phyloP scores from a whole-genome alignment of 1,140 invertebrate genomes.

The Centruroides sculpturatus region DNA sequence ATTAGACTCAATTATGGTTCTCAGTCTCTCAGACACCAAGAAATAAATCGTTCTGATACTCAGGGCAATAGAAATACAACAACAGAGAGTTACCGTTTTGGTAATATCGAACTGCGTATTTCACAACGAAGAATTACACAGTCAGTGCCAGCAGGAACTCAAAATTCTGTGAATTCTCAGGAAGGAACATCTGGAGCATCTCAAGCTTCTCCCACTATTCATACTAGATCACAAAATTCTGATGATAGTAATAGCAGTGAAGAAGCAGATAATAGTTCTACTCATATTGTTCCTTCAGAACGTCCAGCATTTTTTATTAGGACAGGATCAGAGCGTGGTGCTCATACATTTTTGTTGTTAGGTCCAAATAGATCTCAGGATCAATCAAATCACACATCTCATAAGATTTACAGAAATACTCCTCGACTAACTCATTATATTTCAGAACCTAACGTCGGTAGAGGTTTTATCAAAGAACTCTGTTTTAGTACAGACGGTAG shows the following conservation, averaged over 20 bases:
- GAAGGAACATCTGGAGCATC: too few relatives aligned
- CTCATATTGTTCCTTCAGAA: neutral
- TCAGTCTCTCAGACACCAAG: neutral
- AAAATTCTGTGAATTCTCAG: neutral
- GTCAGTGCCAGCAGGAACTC: neutral
- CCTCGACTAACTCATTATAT: constrained; percentile 66
- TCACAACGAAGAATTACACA: neutral
- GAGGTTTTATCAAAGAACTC: constrained; percentile 62
- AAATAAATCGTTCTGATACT: constrained; percentile 21
- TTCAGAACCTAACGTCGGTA: constrained; percentile 73
- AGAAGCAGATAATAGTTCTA: neutral
- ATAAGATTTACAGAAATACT: constrained; percentile 50
- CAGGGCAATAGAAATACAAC: constrained; percentile 7
- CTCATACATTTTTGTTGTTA: constrained; percentile 9
- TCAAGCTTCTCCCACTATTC: too few relatives aligned
- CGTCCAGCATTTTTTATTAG: constrained; percentile 7
- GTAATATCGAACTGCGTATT: constrained; percentile 7
- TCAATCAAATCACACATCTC: neutral
- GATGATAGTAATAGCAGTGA: neutral
- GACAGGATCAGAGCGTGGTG: neutral
- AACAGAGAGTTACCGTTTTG: constrained; percentile 6
- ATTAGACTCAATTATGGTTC: constrained; percentile 3
- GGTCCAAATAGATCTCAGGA: neutral
- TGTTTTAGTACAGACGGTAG: constrained; percentile 79
- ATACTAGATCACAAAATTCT: neutral